Base-by-base conservation (phyloP, 2,888 invertebrate genomes). In the Pasiphila rectangulata region DNA sequence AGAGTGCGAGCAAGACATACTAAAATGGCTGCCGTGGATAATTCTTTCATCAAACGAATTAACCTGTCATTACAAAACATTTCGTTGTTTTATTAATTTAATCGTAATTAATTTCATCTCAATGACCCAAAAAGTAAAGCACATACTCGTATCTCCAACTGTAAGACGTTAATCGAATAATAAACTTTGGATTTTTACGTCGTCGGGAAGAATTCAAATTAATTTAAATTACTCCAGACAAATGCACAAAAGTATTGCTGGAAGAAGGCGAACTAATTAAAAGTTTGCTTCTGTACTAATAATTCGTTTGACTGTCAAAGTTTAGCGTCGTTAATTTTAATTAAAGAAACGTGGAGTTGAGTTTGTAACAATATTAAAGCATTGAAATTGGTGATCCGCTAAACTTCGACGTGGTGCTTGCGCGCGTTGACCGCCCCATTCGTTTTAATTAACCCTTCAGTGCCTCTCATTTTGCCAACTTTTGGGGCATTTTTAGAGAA, bases 321-420 rank as follows among this genome's bases (percentile, higher is more conserved):
- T 88, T 88, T 87, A 76, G 76, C 83, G 83, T 86, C 87, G 86
- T 88, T 88, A 87, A 88, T 88, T 88, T 88, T 87, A 87, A 88
- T 88, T 88, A 87, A 88, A 88, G 88, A 85, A 88, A 85, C 80
- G 83, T 78, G 75, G 77, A 73, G 75, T 74, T 59, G 73, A 83
- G 82, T 85, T 85, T 79, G 85, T 85, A 82, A 87, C 84, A 83
- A 84, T 87, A 87, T 87, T 88, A 86, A 84, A 85, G 80, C 83
- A 87, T 87, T 85, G 79, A 81, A 84, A 84, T 83, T 81, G 84
- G 84, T 84, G 86, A 88, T 87, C 86, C 83, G 80, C 83, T 83
- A 84, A 87, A 88, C 76, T 88, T 87, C 81, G 83, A 83, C 32
- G 43, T 38, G 15, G 16, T 17, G 24, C 24, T 21, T 23, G 40